Conservation (phyloP, 1,140 invertebrate genomes). For the Hylyphantes graminicola region DNA sequence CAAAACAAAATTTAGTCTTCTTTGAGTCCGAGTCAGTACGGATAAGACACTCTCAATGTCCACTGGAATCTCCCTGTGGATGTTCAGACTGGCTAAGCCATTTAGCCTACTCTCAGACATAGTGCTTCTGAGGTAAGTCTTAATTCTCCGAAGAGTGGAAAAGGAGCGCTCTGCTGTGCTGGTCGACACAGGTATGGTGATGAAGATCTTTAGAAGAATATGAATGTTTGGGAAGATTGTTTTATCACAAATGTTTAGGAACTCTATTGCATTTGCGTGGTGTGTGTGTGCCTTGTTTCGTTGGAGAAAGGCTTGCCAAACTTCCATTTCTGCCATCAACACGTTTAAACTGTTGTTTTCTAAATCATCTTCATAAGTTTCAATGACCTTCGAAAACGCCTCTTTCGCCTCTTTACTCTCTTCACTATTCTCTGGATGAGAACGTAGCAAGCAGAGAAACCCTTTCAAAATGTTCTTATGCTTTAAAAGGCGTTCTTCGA, state of each 20-base stretch:
- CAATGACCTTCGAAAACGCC: neutral
- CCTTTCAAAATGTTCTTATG: neutral
- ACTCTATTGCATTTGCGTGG: neutral
- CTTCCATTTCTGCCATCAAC: neutral
- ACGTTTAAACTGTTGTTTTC: neutral
- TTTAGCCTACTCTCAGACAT: no score
- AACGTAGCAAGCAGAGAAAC: neutral
- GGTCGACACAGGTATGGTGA: neutral
- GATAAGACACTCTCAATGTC: no score
- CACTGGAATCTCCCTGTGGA: no score
- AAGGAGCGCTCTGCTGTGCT: constrained; percentile 3
- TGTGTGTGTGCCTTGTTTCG: no score
- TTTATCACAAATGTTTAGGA: no score
- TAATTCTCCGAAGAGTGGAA: neutral
- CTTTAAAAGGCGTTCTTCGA: neutral
- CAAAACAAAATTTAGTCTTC: no score
- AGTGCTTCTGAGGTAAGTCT: neutral
- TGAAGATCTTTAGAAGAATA: neutral
- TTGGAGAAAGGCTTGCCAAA: no score
- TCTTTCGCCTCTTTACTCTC: neutral
- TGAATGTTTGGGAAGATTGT: neutral
- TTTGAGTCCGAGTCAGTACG: no score
- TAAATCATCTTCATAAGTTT: neutral
- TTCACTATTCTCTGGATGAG: neutral
- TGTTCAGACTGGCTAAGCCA: neutral